Percentiles rank a stretch among this genome's conserved stretches.
These are phyloP conservation scores for Trichogramma dendrolimi DNA, from an alignment of 2,888 invertebrate species.

Conservation along the genomic window DNA sequence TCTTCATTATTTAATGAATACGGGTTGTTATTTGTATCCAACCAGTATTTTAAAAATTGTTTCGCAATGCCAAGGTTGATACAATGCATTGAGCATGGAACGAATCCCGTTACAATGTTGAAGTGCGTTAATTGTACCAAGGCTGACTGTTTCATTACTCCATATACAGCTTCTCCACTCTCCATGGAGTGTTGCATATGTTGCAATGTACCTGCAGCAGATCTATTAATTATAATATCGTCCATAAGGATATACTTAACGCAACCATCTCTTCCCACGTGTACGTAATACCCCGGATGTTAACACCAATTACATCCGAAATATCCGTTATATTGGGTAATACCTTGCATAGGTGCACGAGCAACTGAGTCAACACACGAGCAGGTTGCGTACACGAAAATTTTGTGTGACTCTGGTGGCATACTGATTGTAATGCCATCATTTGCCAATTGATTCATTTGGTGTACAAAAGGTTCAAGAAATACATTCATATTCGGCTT, in stretches of 20 bases:
- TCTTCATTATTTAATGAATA: neutral
- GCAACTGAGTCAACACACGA: too few relatives aligned
- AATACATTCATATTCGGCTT: slow-evolving; percentile 6
- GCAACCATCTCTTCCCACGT: too few relatives aligned
- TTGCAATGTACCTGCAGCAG: too few relatives aligned
- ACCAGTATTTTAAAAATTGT: slow-evolving; percentile 23
- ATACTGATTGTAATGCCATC: slow-evolving; percentile 10
- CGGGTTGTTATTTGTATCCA: neutral
- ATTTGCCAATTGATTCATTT: neutral
- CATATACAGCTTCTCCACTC: neutral
- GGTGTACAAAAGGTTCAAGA: slow-evolving; percentile 10
- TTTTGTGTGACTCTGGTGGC: neutral
- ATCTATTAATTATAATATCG: slow-evolving; percentile 4
- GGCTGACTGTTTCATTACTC: neutral
- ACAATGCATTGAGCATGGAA: slow-evolving; percentile 23
- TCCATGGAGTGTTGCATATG: too few relatives aligned
- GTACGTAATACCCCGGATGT: too few relatives aligned
- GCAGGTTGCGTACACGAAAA: slow-evolving; percentile 10
- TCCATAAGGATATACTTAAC: too few relatives aligned
- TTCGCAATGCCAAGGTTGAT: slow-evolving; percentile 7
- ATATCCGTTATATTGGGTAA: too few relatives aligned
- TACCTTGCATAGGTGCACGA: too few relatives aligned
- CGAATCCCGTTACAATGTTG: slow-evolving; percentile 22
- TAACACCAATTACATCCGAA: too few relatives aligned
- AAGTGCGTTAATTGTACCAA: slow-evolving; percentile 15